A percentile compares a stretch with the other conserved stretches of the same genome.
These are phyloP conservation scores for Erebia palarica DNA, from an alignment of 2,888 invertebrate species.

Conservation along the genomic window DNA sequence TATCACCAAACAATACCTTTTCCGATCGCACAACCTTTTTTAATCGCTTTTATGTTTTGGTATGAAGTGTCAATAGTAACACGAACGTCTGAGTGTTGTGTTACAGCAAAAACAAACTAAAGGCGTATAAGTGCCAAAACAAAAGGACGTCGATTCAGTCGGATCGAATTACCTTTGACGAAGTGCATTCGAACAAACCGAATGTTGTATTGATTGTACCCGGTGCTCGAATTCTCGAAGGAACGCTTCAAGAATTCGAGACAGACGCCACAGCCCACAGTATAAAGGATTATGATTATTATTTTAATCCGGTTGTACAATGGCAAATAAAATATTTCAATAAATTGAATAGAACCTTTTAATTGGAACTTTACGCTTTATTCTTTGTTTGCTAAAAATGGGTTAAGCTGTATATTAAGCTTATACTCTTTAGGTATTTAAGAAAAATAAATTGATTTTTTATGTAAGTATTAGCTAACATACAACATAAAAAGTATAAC, in stretches of 20 bases:
- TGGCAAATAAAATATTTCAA: conserved; percentile 31
- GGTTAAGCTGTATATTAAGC: too few species aligned
- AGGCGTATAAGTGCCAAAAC: conserved; percentile 79
- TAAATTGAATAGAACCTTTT: conserved; percentile 24
- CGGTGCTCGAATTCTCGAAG: conserved; percentile 44
- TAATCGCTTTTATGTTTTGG: conserved; percentile 70
- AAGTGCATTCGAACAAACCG: conserved; percentile 69
- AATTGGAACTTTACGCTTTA: not conserved
- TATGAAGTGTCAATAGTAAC: conserved; percentile 79
- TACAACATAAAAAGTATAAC: too few species aligned
- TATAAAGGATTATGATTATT: conserved; percentile 41
- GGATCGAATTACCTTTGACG: conserved; percentile 78
- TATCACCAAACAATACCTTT: conserved; percentile 34
- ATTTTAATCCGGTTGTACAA: conserved; percentile 35
- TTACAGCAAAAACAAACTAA: conserved; percentile 75
- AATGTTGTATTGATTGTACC: conserved; percentile 53
- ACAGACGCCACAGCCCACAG: conserved; percentile 33
- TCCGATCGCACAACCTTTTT: conserved; percentile 44
- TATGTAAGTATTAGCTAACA: too few species aligned
- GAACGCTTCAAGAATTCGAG: conserved; percentile 36
- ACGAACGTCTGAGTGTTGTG: conserved; percentile 68
- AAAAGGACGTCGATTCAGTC: conserved; percentile 70
- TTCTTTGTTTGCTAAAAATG: not conserved
- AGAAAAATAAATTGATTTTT: too few species aligned
- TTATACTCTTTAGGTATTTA: too few species aligned